phyloP scores from a whole-genome alignment of 1,140 invertebrate genomes.

The Bradynema listronoti region DNA sequence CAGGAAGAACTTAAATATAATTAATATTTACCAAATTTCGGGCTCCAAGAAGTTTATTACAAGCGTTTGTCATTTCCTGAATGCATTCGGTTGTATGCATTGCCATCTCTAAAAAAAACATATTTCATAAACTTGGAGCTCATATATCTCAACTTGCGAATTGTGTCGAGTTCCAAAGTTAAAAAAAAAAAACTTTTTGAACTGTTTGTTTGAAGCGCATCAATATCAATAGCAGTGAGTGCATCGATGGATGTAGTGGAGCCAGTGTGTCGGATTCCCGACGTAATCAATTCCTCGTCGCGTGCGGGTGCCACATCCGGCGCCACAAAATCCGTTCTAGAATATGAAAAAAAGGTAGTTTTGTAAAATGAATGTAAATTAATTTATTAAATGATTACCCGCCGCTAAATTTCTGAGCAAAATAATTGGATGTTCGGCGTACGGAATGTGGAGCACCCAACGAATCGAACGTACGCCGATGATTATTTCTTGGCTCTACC shows the following conservation, averaged over 20 bases:
- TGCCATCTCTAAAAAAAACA: slow-evolving; percentile 22
- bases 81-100: slow-evolving; percentile 26
- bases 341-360: neutral
- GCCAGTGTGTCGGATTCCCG: too few relatives aligned
- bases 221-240: too few relatives aligned
- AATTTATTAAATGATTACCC: neutral
- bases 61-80: slow-evolving; percentile 27
- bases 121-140: neutral
- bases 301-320: neutral
- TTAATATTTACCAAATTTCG: slow-evolving; percentile 23
- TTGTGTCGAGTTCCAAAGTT: neutral
- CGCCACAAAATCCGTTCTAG: slow-evolving; percentile 8
- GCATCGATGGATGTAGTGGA: too few relatives aligned
- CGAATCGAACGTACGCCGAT: neutral
- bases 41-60: slow-evolving; percentile 24
- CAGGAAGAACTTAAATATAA: neutral
- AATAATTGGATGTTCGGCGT: slow-evolving; percentile 5
- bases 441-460: neutral
- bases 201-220: too few relatives aligned
- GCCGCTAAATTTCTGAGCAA: slow-evolving; percentile 1
- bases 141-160: too few relatives aligned
- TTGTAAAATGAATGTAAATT: neutral
- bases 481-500: neutral
- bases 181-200: too few relatives aligned
- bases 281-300: too few relatives aligned